Conservation (phyloP, 2,888 invertebrate species). For the Brenthis hecate region DNA sequence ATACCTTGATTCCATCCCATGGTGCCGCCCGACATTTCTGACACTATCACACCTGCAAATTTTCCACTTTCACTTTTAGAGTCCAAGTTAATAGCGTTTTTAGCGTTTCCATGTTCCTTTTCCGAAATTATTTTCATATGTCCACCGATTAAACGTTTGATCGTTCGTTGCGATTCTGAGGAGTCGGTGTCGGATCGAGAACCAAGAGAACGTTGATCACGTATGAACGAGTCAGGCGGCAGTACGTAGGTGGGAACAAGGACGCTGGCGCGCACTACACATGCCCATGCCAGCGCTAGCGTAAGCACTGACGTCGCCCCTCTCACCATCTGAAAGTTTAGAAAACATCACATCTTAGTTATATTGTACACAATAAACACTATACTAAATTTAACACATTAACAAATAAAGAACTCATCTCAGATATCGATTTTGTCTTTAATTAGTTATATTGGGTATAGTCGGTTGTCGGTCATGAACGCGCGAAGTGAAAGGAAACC, state of each 20-base stretch:
- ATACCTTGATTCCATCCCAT: slow-evolving; percentile 80
- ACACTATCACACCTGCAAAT: slow-evolving; percentile 65
- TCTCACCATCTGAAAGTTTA: slow-evolving; percentile 81
- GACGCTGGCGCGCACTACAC: slow-evolving; percentile 68
- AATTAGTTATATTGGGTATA: slow-evolving; percentile 61
- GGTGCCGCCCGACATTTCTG: slow-evolving; percentile 76
- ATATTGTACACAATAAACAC: slow-evolving; percentile 37
- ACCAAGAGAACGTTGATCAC: slow-evolving; percentile 76
- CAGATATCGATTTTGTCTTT: slow-evolving; percentile 55
- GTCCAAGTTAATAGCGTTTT: slow-evolving; percentile 66
- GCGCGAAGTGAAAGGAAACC: slow-evolving; percentile 75
- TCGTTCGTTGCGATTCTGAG: slow-evolving; percentile 78
- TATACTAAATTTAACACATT: slow-evolving; percentile 24
- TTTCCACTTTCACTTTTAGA: slow-evolving; percentile 71
- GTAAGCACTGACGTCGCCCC: slow-evolving; percentile 77
- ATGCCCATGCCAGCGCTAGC: slow-evolving; percentile 76
- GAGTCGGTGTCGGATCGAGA: slow-evolving; percentile 56
- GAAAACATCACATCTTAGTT: slow-evolving; percentile 67
- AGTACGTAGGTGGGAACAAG: slow-evolving; percentile 80
- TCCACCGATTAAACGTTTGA: slow-evolving; percentile 87
- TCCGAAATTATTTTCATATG: slow-evolving; percentile 81
- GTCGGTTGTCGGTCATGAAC: slow-evolving; percentile 65
- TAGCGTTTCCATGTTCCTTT: slow-evolving; percentile 68
- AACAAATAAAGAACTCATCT: slow-evolving; percentile 68
- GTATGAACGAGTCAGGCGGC: slow-evolving; percentile 79